Evolutionary conservation across 2,797 vertebrate genomes (phyloP).

Genomic region (Notolepis coatsorum): DNA sequence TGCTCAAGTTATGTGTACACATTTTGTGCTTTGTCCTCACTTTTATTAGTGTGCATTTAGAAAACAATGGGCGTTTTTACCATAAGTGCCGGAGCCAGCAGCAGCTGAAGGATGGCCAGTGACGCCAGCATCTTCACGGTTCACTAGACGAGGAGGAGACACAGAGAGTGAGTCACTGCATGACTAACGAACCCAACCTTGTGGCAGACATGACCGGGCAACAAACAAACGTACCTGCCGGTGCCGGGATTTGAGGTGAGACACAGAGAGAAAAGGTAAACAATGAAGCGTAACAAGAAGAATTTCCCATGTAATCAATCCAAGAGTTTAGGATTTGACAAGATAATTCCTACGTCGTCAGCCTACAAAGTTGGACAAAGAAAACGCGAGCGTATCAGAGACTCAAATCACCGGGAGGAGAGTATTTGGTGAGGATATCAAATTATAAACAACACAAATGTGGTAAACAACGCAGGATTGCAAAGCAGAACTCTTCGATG

Average conservation of each 20-base stretch:
- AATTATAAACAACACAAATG: too few relatives aligned
- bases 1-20: neutral
- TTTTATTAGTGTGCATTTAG: neutral
- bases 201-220: conserved; percentile 24
- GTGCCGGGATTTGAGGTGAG: conserved; percentile 10
- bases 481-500: too few relatives aligned
- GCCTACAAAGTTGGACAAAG: too few relatives aligned
- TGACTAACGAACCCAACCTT: conserved; percentile 38
- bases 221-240: neutral
- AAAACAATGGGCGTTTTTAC: conserved; percentile 61
- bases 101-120: conserved; percentile 72
- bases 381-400: too few relatives aligned
- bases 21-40: neutral
- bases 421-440: too few relatives aligned
- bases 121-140: conserved; percentile 65
- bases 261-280: conserved; percentile 26
- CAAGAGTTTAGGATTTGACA: too few relatives aligned
- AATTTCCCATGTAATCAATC: too few relatives aligned
- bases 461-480: too few relatives aligned
- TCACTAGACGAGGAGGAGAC: conserved; percentile 36
- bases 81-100: conserved; percentile 68
- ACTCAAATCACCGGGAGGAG: too few relatives aligned
- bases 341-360: too few relatives aligned
- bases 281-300: too few relatives aligned
- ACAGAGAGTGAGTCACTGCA: conserved; percentile 39